phyloP scores from a whole-genome alignment of 2,888 invertebrate genomes.

The Linyphia triangularis region DNA sequence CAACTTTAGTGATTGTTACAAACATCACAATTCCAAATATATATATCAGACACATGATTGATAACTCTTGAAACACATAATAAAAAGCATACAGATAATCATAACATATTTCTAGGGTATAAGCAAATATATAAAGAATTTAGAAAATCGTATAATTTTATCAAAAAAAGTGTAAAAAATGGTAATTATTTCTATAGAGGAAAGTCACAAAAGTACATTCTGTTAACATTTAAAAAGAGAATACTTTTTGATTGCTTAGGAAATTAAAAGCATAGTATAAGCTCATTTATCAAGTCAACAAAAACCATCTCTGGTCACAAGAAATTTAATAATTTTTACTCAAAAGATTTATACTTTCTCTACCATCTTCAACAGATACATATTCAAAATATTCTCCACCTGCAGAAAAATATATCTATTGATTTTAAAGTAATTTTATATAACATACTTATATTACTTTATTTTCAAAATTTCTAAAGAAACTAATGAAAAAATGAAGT shows the following conservation, averaged over 20 bases:
- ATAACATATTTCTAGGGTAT: no score
- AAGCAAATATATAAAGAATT: background rate
- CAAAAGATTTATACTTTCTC: background rate
- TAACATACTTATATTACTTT: no score
- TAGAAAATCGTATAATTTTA: background rate
- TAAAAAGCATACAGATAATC: no score
- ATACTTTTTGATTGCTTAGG: background rate
- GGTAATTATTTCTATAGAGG: background rate
- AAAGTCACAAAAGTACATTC: background rate
- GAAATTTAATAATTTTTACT: no score
- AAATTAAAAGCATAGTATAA: background rate
- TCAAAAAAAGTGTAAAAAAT: background rate
- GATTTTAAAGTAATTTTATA: background rate
- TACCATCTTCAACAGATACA: background rate
- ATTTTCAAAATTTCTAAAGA: background rate
- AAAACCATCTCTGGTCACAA: background rate
- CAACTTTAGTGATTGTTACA: no score
- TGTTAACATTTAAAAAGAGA: background rate
- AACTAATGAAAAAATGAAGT: background rate
- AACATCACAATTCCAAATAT: no score
- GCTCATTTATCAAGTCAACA: background rate
- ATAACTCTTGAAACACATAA: no score
- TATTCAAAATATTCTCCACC: background rate
- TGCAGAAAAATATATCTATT: background rate
- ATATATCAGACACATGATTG: no score